Conservation (phyloP, 2,888 invertebrate genomes). For the Liodrosophila aerea region DNA sequence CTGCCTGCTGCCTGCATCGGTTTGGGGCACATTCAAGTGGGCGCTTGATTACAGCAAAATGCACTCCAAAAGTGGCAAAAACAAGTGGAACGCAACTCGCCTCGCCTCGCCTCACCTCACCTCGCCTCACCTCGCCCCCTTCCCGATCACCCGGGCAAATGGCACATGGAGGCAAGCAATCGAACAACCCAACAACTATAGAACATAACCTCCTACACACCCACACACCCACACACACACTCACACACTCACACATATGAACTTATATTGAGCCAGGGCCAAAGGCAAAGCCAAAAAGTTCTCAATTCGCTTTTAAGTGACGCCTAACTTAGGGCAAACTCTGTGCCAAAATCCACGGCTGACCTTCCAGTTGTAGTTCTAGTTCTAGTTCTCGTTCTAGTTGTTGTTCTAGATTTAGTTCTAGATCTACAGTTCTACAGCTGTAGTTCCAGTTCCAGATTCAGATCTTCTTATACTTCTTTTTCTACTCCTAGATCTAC, state of each 20-base stretch:
- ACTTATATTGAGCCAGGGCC: conserved; percentile 13
- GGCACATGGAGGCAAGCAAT: conserved; percentile 37
- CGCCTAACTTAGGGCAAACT: conserved; percentile 64
- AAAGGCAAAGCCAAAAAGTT: conserved; percentile 56
- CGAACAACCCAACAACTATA: conserved; percentile 41
- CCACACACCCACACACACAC: conserved; percentile 8
- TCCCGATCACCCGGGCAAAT: too few species aligned
- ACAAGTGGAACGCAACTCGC: conserved; percentile 26
- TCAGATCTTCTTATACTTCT: too few species aligned
- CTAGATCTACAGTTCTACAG: too few species aligned
- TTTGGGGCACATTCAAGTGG: conserved; percentile 49
- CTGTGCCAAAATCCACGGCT: conserved; percentile 55
- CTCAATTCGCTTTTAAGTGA: conserved; percentile 68
- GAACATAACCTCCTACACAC: conserved; percentile 10
- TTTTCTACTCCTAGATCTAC: too few species aligned
- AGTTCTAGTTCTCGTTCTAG: neutral
- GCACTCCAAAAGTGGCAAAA: conserved; percentile 64
- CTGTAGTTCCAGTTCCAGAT: too few species aligned
- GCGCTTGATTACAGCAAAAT: conserved; percentile 75
- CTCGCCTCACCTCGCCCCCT: conserved; percentile 14
- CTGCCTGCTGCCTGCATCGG: conserved; percentile 16
- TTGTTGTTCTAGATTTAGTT: neutral
- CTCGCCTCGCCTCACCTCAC: conserved; percentile 12
- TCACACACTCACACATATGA: conserved; percentile 3
- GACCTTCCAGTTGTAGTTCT: conserved; percentile 1